These are phyloP conservation scores for Alcis repandata DNA, from an alignment of 2,888 invertebrate species.

Conservation along the genomic window DNA sequence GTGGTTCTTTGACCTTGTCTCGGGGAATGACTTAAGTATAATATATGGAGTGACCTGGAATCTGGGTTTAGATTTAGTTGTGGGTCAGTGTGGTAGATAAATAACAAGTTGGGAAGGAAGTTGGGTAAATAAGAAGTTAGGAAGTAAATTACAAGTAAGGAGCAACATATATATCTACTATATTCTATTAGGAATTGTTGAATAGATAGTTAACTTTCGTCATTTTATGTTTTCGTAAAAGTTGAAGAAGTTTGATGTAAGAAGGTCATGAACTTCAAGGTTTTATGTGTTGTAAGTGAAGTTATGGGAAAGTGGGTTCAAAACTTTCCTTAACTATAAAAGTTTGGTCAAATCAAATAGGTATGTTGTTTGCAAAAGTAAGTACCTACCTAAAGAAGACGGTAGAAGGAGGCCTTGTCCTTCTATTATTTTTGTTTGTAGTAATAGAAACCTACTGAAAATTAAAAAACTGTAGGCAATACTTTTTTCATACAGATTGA, in stretches of 20 bases:
- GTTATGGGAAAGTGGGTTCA: not conserved
- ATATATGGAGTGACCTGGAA: slow-evolving; percentile 39
- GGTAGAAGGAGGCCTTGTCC: too few relatives aligned
- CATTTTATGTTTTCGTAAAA: slow-evolving; percentile 2
- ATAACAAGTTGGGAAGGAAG: slow-evolving; percentile 20
- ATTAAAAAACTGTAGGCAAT: too few relatives aligned
- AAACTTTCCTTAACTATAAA: not conserved
- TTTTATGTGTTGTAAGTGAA: slow-evolving; percentile 9
- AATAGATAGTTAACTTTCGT: slow-evolving; percentile 19
- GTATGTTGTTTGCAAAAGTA: too few relatives aligned
- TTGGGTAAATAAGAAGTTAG: slow-evolving; percentile 19
- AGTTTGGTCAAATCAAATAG: not conserved
- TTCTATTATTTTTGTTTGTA: too few relatives aligned
- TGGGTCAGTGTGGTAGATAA: slow-evolving; percentile 31
- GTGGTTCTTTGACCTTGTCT: slow-evolving; percentile 76
- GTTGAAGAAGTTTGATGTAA: slow-evolving; percentile 1
- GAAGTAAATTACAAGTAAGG: slow-evolving; percentile 1
- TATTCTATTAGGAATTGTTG: slow-evolving; percentile 4
- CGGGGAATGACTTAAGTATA: slow-evolving; percentile 41
- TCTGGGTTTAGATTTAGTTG: slow-evolving; percentile 30
- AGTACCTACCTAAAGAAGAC: too few relatives aligned
- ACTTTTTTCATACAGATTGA: too few relatives aligned
- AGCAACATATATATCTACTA: not conserved
- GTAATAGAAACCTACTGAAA: too few relatives aligned
- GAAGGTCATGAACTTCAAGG: slow-evolving; percentile 17